Evolutionary conservation across 2,888 invertebrate genomes (phyloP).

Genomic region (Gryllus longicercus): DNA sequence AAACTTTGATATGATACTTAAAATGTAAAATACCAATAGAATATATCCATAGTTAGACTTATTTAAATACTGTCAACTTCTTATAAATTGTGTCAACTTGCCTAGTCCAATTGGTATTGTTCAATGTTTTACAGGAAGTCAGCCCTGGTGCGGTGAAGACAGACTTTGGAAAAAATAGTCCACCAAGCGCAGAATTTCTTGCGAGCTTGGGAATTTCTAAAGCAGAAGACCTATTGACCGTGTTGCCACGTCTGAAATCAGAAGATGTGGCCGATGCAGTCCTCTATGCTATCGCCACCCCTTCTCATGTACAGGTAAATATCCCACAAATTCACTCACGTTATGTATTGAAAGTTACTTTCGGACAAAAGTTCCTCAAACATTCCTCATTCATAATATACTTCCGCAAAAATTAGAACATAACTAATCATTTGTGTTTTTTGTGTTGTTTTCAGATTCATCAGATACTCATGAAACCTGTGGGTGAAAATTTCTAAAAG

Average conservation of each 20-base stretch:
- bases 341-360: too few relatives aligned
- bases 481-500: background rate
- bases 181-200: background rate
- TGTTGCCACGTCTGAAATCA: background rate
- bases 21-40: too few relatives aligned
- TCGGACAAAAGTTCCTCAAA: background rate
- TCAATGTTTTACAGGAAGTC: background rate
- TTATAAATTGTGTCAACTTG: too few relatives aligned
- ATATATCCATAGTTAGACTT: too few relatives aligned
- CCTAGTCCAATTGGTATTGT: too few relatives aligned
- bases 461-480: background rate
- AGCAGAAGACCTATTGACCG: background rate
- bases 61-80: too few relatives aligned
- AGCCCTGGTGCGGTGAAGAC: background rate
- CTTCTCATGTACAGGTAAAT: background rate
- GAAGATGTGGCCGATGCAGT: background rate
- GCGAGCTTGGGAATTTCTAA: background rate
- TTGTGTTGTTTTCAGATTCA: background rate
- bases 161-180: background rate
- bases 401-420: too few relatives aligned
- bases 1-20: too few relatives aligned
- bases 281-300: background rate
- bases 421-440: too few relatives aligned
- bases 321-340: too few relatives aligned
- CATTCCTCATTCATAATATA: background rate